Conservation (phyloP, 2,113 vertebrate genomes). For the Empidonax alnorum region DNA sequence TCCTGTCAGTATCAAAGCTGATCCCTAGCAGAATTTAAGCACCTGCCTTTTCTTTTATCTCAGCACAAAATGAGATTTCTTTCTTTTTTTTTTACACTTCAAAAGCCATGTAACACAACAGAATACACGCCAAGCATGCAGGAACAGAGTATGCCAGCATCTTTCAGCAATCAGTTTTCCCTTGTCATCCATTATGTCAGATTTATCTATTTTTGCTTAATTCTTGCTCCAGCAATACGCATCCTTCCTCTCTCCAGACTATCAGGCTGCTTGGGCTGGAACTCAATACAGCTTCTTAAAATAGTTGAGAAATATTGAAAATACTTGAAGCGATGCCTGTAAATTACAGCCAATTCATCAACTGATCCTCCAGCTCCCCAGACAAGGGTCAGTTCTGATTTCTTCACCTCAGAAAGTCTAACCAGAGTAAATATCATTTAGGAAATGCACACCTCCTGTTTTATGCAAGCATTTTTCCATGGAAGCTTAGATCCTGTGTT, state of each 20-base stretch:
- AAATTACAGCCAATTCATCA: conserved; percentile 1
- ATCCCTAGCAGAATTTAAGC: conserved; percentile 29
- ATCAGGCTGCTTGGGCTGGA: conserved; percentile 12
- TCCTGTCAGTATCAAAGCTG: conserved; percentile 37
- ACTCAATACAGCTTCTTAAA: conserved; percentile 55
- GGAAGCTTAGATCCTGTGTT: not conserved
- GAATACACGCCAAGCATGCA: conserved; percentile 18
- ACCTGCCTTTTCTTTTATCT: conserved; percentile 51
- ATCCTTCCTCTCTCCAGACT: conserved; percentile 31
- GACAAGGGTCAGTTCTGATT: not conserved
- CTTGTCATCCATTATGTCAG: conserved; percentile 55
- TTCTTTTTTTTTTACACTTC: conserved; percentile 19
- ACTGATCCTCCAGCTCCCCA: not conserved
- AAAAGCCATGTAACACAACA: conserved; percentile 50
- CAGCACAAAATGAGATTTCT: conserved; percentile 31
- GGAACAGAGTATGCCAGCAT: conserved; percentile 51
- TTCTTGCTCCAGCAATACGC: not conserved
- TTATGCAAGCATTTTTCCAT: not conserved
- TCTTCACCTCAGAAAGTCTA: not conserved
- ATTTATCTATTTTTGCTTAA: conserved; percentile 61
- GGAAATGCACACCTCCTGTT: not conserved
- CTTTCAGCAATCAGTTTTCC: conserved; percentile 56
- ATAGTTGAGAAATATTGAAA: conserved; percentile 33
- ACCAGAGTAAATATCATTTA: not conserved
- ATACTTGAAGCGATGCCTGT: not conserved